Conservation (phyloP, 2,888 invertebrate species). For the Marronus borbonicus region DNA sequence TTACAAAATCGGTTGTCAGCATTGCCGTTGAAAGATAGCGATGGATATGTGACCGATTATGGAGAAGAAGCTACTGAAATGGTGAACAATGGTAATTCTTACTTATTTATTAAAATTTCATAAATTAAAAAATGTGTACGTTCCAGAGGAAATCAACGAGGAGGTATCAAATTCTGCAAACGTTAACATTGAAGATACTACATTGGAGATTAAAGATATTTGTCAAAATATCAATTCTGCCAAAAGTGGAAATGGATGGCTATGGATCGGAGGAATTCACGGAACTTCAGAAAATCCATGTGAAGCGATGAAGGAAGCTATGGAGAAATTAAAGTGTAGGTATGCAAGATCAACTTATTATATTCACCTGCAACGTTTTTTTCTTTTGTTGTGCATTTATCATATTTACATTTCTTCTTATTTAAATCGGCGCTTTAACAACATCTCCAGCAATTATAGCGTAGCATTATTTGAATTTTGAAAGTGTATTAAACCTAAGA, state of each 20-base stretch:
- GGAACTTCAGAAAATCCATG: constrained; percentile 79
- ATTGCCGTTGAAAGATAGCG: constrained; percentile 67
- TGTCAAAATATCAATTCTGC: constrained; percentile 47
- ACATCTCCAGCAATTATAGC: too few species aligned
- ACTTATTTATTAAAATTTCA: not conserved
- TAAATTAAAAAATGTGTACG: not conserved
- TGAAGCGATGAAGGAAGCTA: constrained; percentile 80
- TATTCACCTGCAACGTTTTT: too few species aligned
- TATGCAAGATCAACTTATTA: constrained; percentile 67
- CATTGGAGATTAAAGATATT: constrained; percentile 24
- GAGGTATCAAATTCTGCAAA: constrained; percentile 12
- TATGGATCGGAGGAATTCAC: constrained; percentile 86
- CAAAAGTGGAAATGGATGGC: constrained; percentile 80
- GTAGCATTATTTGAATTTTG: too few species aligned
- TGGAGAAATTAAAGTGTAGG: constrained; percentile 87
- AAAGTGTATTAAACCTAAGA: too few species aligned
- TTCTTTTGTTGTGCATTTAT: too few species aligned
- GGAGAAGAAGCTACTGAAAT: constrained; percentile 65
- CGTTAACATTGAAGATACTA: not conserved
- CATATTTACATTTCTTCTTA: too few species aligned
- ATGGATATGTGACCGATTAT: constrained; percentile 68
- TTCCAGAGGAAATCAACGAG: constrained; percentile 1
- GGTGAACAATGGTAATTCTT: constrained; percentile 54
- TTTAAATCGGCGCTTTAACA: too few species aligned
- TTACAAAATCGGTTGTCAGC: constrained; percentile 63